Conservation (phyloP, 2,797 vertebrate genomes). For the Acomys russatus region DNA sequence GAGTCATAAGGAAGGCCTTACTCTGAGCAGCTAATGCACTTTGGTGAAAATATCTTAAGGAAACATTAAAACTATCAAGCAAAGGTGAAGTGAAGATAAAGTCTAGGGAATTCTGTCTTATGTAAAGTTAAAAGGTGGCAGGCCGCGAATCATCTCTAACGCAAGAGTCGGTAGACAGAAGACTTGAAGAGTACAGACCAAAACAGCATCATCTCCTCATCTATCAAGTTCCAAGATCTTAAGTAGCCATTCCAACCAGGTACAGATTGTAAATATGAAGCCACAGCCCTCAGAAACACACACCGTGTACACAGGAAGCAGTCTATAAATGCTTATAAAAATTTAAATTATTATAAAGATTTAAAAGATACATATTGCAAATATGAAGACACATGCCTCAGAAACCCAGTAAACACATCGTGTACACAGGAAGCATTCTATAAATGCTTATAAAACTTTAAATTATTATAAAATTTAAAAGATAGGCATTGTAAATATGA, state of each 20-base stretch:
- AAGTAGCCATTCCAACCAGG: neutral
- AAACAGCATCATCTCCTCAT: neutral
- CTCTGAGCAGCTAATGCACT: neutral
- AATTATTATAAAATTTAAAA: too few species aligned
- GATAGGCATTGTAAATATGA: too few species aligned
- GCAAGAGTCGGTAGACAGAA: neutral
- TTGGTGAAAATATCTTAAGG: neutral
- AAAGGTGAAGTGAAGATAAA: neutral
- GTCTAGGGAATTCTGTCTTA: neutral
- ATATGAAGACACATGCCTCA: too few species aligned
- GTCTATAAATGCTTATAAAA: too few species aligned
- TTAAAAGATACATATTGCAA: too few species aligned
- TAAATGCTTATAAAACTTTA: neutral
- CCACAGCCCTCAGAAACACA: neutral
- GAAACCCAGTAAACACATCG: neutral
- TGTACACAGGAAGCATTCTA: neutral
- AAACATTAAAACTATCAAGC: neutral
- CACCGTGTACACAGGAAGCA: neutral
- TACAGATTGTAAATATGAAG: neutral
- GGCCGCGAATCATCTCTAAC: neutral
- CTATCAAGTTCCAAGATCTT: neutral
- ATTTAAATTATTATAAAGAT: too few species aligned
- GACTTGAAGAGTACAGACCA: neutral
- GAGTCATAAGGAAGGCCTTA: neutral
- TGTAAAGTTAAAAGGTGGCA: neutral